These are phyloP conservation scores for Epinotia bilunana DNA, from an alignment of 2,888 invertebrate species.

Conservation along the genomic window DNA sequence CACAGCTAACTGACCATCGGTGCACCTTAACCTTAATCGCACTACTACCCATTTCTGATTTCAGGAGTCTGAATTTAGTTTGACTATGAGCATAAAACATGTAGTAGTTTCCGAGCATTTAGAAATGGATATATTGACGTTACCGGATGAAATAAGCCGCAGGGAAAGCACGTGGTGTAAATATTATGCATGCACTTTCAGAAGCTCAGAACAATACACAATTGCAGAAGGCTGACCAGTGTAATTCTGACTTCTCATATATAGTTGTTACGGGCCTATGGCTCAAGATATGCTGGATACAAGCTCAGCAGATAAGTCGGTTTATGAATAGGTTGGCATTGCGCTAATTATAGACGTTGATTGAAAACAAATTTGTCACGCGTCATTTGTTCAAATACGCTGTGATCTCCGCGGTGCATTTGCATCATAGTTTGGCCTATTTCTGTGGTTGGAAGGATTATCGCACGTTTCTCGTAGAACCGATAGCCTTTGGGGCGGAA, in stretches of 20 bases:
- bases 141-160: constrained; percentile 1
- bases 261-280: not conserved
- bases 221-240: not conserved
- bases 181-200: constrained; percentile 6
- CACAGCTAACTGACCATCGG: no score
- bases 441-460: not conserved
- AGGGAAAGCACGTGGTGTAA: constrained; percentile 19
- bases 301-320: not conserved
- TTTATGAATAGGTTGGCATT: constrained; percentile 21
- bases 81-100: not conserved
- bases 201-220: not conserved
- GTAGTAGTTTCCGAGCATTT: not conserved
- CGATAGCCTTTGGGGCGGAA: no score
- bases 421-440: constrained; percentile 12
- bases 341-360: constrained; percentile 27
- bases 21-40: no score
- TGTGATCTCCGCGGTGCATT: constrained; percentile 18
- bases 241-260: not conserved
- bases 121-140: constrained; percentile 11
- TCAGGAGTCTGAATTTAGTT: not conserved
- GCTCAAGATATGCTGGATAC: not conserved
- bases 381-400: constrained; percentile 12
- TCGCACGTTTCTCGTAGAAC: no score
- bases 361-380: constrained; percentile 30
- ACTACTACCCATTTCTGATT: not conserved